Evolutionary conservation across 2,888 invertebrate genomes (phyloP).

Genomic region (Macaria notata): DNA sequence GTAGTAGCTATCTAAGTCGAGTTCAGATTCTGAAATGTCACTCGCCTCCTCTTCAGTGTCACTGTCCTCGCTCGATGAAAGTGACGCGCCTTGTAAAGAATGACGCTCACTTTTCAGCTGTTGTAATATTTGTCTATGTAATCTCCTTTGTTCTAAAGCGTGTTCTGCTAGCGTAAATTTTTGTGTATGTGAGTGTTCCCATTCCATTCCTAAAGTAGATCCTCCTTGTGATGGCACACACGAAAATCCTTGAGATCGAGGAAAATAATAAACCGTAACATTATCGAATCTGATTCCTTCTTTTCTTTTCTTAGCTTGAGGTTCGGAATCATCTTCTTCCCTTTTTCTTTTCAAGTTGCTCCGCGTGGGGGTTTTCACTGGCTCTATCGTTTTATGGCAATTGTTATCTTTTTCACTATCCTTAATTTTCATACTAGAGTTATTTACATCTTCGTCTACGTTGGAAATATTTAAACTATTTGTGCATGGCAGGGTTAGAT

Average conservation of each 20-base stretch:
- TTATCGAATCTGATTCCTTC: slow-evolving; percentile 93
- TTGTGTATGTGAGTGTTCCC: slow-evolving; percentile 85
- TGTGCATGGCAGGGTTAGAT: slow-evolving; percentile 58
- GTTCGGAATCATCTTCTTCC: slow-evolving; percentile 66
- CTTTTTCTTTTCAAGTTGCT: slow-evolving; percentile 88
- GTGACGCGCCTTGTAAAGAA: slow-evolving; percentile 74
- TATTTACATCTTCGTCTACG: slow-evolving; percentile 36
- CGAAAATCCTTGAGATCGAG: slow-evolving; percentile 94
- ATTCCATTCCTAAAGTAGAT: slow-evolving; percentile 96
- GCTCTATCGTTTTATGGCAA: slow-evolving; percentile 37
- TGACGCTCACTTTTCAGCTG: slow-evolving; percentile 87
- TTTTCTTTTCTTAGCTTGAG: slow-evolving; percentile 85
- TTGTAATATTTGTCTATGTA: slow-evolving; percentile 91
- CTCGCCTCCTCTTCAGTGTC: slow-evolving; percentile 93
- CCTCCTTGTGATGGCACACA: slow-evolving; percentile 95
- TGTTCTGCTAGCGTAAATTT: slow-evolving; percentile 94
- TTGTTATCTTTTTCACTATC: slow-evolving; percentile 37
- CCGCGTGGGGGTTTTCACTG: slow-evolving; percentile 51
- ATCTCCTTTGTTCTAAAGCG: slow-evolving; percentile 92
- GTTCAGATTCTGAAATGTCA: slow-evolving; percentile 91
- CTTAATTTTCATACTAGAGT: slow-evolving; percentile 30
- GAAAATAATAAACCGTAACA: slow-evolving; percentile 97
- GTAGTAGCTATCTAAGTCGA: slow-evolving; percentile 94
- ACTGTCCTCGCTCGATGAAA: slow-evolving; percentile 91
- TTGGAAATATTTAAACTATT: slow-evolving; percentile 43